A percentile compares a stretch with the other conserved stretches of the same genome.
These are phyloP conservation scores for Gallinago stenura DNA, from an alignment of 2,797 vertebrate species.

Conservation along the genomic window DNA sequence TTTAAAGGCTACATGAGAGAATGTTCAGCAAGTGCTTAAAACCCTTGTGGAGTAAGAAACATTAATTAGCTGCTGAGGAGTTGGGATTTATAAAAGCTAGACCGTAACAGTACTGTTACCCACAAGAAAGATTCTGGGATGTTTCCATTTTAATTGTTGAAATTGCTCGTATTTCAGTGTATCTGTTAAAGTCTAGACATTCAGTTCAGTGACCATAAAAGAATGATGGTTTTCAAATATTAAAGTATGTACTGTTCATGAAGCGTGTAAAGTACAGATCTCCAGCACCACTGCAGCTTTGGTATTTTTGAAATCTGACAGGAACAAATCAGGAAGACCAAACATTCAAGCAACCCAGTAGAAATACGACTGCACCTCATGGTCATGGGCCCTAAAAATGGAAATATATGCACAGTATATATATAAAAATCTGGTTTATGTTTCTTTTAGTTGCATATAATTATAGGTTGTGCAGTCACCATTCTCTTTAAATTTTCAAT, in stretches of 20 bases:
- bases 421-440: background rate
- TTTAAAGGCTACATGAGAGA: background rate
- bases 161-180: background rate
- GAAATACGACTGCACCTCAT: background rate
- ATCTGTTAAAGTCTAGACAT: background rate
- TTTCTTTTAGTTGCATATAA: background rate
- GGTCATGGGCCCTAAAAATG: background rate
- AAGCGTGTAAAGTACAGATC: background rate
- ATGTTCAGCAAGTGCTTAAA: background rate
- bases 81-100: background rate
- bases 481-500: background rate
- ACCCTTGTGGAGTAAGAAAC: background rate
- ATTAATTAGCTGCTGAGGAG: background rate
- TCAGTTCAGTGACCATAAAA: background rate
- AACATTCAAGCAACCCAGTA: background rate
- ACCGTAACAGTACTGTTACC: background rate
- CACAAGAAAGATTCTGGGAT: background rate
- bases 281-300: background rate
- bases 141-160: background rate
- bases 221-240: background rate
- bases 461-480: background rate
- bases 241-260: background rate
- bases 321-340: background rate
- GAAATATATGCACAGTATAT: background rate
- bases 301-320: background rate